phyloP scores from a whole-genome alignment of 1,140 invertebrate species.

The Dendroctonus ponderosae region DNA sequence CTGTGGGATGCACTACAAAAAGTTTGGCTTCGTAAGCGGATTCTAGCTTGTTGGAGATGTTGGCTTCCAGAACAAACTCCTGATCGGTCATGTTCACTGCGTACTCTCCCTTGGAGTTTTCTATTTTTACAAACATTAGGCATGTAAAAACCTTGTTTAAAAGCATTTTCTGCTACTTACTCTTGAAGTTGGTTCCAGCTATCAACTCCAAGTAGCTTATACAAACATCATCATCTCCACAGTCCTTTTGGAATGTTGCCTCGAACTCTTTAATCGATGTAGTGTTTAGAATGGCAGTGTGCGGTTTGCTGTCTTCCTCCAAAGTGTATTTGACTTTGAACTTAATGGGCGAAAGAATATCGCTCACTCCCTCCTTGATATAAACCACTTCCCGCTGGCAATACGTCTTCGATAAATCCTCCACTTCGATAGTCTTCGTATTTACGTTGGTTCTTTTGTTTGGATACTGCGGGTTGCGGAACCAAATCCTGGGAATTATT shows the following conservation, averaged over 20 bases:
- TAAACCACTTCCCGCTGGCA: slow-evolving; percentile 76
- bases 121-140: slow-evolving; percentile 2
- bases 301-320: slow-evolving; percentile 70
- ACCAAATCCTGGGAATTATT: slow-evolving; percentile 72
- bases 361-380: slow-evolving; percentile 78
- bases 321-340: slow-evolving; percentile 84
- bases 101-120: slow-evolving; percentile 21
- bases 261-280: slow-evolving; percentile 78
- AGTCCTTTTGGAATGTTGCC: slow-evolving; percentile 90
- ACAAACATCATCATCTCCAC: slow-evolving; percentile 86
- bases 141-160: no score
- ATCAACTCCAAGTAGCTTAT: slow-evolving; percentile 77
- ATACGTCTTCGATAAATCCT: slow-evolving; percentile 43
- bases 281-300: slow-evolving; percentile 86
- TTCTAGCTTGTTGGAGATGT: slow-evolving; percentile 76
- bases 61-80: slow-evolving; percentile 74
- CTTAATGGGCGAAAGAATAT: slow-evolving; percentile 81
- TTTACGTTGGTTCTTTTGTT: slow-evolving; percentile 36
- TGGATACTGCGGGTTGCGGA: slow-evolving; percentile 52
- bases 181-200: slow-evolving; percentile 50
- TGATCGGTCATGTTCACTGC: slow-evolving; percentile 52
- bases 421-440: slow-evolving; percentile 27
- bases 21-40: slow-evolving; percentile 89
- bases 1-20: slow-evolving; percentile 74
- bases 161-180: slow-evolving; percentile 21